Conservation (phyloP, 2,797 vertebrate species). For the Cyprinodon diabolis region DNA sequence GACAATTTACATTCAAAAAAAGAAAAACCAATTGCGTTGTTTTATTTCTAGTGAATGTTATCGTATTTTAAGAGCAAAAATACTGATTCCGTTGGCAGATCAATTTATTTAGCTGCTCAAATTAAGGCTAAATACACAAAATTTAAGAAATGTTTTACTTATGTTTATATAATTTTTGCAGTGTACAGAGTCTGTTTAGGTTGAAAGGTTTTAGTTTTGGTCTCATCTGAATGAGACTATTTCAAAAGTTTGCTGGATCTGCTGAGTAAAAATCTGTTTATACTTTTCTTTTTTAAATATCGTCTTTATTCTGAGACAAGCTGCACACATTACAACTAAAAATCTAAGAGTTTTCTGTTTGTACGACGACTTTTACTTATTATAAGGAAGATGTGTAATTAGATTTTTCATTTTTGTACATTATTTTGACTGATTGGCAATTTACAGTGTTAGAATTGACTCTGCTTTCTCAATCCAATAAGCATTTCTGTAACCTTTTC, state of each 20-base stretch:
- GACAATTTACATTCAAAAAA: too few relatives aligned
- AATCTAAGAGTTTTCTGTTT: conserved; percentile 10
- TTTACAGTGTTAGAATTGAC: conserved; percentile 2
- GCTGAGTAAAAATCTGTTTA: too few relatives aligned
- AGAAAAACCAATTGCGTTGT: too few relatives aligned
- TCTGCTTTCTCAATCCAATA: conserved; percentile 21
- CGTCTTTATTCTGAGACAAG: background rate
- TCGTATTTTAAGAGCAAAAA: too few relatives aligned
- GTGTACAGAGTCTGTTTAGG: too few relatives aligned
- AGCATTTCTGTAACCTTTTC: conserved; percentile 26
- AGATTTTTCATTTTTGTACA: background rate
- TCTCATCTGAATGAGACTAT: background rate
- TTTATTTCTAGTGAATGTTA: too few relatives aligned
- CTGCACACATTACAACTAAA: conserved; percentile 27
- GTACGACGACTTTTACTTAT: background rate
- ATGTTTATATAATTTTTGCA: too few relatives aligned
- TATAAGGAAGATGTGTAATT: background rate
- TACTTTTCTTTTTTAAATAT: background rate
- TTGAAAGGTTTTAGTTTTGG: background rate
- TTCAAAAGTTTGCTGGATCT: too few relatives aligned
- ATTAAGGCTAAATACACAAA: too few relatives aligned
- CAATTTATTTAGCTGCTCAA: too few relatives aligned
- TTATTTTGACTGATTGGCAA: background rate
- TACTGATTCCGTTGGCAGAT: too few relatives aligned
- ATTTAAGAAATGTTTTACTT: too few relatives aligned